A percentile compares a stretch with the other conserved stretches of the same genome.
Conservation (phyloP, 1,140 invertebrate species). For the Uloborus diversus region DNA sequence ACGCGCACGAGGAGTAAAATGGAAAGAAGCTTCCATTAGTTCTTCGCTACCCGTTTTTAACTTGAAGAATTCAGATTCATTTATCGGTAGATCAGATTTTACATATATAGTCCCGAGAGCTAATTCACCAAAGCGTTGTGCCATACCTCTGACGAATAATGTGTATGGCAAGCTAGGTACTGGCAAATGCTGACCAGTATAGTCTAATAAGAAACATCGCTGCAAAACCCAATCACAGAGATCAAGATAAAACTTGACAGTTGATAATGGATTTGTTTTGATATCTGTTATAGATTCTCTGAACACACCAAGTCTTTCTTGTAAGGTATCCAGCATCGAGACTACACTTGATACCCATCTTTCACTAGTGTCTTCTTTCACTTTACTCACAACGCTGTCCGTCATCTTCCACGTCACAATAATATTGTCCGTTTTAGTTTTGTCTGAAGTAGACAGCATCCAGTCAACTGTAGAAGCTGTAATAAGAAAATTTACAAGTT, state of each 20-base stretch:
- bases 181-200: slow-evolving; percentile 50
- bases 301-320: slow-evolving; percentile 36
- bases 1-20: slow-evolving; percentile 47
- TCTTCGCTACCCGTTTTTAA: slow-evolving; percentile 51
- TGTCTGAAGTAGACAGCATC: slow-evolving; percentile 46
- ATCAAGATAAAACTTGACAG: slow-evolving; percentile 52
- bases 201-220: slow-evolving; percentile 50
- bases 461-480: slow-evolving; percentile 55
- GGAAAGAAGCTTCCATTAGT: slow-evolving; percentile 51
- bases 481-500: not conserved
- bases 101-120: slow-evolving; percentile 55
- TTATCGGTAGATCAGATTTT: slow-evolving; percentile 50
- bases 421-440: slow-evolving; percentile 41
- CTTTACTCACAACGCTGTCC: slow-evolving; percentile 38
- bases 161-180: slow-evolving; percentile 55
- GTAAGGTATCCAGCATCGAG: slow-evolving; percentile 39
- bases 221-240: slow-evolving; percentile 46
- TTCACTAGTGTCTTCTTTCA: slow-evolving; percentile 36
- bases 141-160: slow-evolving; percentile 51
- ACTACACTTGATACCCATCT: slow-evolving; percentile 47
- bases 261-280: slow-evolving; percentile 43
- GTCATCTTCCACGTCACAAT: slow-evolving; percentile 55
- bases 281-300: slow-evolving; percentile 37
- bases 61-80: slow-evolving; percentile 48
- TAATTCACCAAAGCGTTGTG: slow-evolving; percentile 54